These are phyloP conservation scores for Atta texana DNA, from an alignment of 1,140 invertebrate genomes.

Conservation along the genomic window DNA sequence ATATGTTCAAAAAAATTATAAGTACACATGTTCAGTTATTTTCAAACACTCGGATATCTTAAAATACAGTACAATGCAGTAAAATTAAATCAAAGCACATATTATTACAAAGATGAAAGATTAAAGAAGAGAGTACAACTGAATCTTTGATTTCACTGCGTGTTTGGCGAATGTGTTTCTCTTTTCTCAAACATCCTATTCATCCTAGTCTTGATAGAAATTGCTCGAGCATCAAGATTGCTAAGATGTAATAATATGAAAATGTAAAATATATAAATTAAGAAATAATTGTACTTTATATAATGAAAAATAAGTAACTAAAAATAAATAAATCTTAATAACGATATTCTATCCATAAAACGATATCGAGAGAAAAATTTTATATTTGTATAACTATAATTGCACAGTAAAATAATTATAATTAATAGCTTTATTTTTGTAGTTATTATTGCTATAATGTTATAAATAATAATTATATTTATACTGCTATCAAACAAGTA, in stretches of 20 bases:
- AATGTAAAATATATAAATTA: slow-evolving; percentile 9
- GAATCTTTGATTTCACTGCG: slow-evolving; percentile 72
- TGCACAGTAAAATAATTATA: too few species aligned
- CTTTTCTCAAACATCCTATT: slow-evolving; percentile 58
- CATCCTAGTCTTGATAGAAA: slow-evolving; percentile 28
- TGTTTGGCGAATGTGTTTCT: slow-evolving; percentile 35
- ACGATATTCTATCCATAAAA: not conserved
- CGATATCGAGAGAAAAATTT: not conserved
- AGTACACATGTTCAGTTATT: not conserved
- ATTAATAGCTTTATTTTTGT: too few species aligned
- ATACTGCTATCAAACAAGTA: too few species aligned
- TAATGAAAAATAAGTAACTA: not conserved
- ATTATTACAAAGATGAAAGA: slow-evolving; percentile 43
- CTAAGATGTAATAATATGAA: slow-evolving; percentile 3
- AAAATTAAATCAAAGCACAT: slow-evolving; percentile 1
- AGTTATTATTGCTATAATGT: too few species aligned
- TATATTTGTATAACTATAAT: too few species aligned
- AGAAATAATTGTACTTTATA: not conserved
- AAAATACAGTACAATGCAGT: not conserved
- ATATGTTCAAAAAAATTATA: not conserved
- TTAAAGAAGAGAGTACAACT: slow-evolving; percentile 65
- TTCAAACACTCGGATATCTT: too few species aligned
- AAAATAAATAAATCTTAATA: not conserved
- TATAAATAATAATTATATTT: too few species aligned
- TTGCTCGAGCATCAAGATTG: slow-evolving; percentile 6